Evolutionary conservation across 2,113 vertebrate genomes (phyloP).

Genomic region (Nettapus auritus): DNA sequence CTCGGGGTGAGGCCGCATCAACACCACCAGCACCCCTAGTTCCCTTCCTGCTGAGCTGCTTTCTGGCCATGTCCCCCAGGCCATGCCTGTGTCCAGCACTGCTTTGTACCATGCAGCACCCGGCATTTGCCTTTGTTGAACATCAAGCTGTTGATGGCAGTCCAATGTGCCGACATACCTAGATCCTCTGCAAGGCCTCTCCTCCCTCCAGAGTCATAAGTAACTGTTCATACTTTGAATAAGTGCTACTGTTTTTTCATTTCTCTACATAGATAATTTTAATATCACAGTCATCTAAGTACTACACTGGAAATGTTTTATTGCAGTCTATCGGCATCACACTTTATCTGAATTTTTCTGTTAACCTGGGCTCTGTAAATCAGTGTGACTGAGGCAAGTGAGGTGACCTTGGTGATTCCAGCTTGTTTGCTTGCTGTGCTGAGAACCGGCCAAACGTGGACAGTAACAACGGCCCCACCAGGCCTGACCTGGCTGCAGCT

Average conservation of each 20-base stretch:
- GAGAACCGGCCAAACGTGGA: accelerated
- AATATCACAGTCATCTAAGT: neutral
- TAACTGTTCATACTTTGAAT: neutral
- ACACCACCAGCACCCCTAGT: neutral
- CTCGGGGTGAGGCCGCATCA: too few species aligned
- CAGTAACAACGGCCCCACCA: accelerated
- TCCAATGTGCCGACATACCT: too few species aligned
- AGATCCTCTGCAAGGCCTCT: too few species aligned
- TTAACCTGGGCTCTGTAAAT: neutral
- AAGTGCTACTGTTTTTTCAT: neutral
- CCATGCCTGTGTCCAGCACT: too few species aligned
- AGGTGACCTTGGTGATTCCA: neutral
- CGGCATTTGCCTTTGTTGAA: too few species aligned
- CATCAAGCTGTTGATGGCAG: too few species aligned
- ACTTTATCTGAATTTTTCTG: neutral
- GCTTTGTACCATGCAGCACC: too few species aligned
- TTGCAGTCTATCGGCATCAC: neutral
- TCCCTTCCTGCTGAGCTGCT: too few species aligned
- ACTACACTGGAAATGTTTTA: neutral
- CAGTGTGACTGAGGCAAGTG: accelerated
- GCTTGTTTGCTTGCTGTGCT: accelerated
- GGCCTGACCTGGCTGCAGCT: neutral
- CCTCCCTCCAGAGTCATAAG: neutral
- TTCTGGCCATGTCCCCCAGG: too few species aligned
- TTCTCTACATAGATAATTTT: neutral